Base-by-base conservation (phyloP, 2,888 invertebrate genomes). In the Brachynemurus nebulosus region DNA sequence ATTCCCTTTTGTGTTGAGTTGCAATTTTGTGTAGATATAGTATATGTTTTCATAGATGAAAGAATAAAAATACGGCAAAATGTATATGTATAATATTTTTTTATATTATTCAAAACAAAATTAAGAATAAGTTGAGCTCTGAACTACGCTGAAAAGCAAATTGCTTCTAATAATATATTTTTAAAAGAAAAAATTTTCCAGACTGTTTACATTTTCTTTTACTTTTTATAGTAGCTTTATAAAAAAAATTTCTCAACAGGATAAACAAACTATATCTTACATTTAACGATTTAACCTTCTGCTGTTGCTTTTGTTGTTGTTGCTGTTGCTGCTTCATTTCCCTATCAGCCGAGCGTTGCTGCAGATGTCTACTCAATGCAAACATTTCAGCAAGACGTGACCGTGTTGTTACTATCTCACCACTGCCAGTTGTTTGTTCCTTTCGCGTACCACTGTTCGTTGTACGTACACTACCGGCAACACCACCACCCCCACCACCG, bases 331-430 rank as follows among this genome's bases (percentile, higher is more conserved):
- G 42, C 47, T 62, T 60, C 41, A 57, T 50, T 44, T 62, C 60
- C 41, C 62, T 52, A 48, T 64, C 61, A 33, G 59, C 58, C 35
- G 62, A 60, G 43, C 61, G 52, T 49, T 64, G 62, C 49, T 65
- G 64, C 40, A 65, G 55, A 51, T 65, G 65, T 41, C 64, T 54
- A 51, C 65, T 65, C 33, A 65, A 59, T 39, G 69, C 68, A 50
- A 72, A 70, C 57, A 71, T 71, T 54, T 71, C 71, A 38, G 70
- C 71, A 44, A 71, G 60, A 48, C 70, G 62, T 40, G 69, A 69
- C 42, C 68, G 59, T 9, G 20, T n/a, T 34, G 23, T 55, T 52
- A 16, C 55, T 51, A 21, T 50, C 48, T 5, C 51, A 42, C 19
- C 18, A 16, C 25, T 17, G 5, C 25, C 16, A 4, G 30, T 30